Percentiles rank a stretch among this genome's conserved stretches.
These are phyloP conservation scores for Homarus americanus DNA, from an alignment of 1,140 invertebrate genomes.

Conservation along the genomic window DNA sequence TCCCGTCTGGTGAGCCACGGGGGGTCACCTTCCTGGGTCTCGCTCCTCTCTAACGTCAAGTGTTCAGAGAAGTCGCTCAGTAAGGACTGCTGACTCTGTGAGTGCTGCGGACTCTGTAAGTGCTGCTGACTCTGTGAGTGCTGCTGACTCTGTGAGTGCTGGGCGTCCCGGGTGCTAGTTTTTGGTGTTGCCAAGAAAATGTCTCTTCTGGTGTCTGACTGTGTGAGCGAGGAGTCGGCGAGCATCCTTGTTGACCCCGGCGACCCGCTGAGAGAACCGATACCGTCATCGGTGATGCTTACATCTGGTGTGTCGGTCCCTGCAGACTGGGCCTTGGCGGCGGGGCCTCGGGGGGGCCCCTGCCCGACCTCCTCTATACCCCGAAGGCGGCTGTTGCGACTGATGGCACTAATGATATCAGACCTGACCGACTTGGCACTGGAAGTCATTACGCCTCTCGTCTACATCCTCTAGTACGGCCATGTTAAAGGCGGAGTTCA, in stretches of 20 bases:
- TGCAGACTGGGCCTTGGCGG: not conserved
- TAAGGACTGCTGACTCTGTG: too few relatives aligned
- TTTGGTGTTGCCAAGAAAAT: not conserved
- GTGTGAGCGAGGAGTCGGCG: not conserved
- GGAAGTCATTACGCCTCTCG: conserved; percentile 20
- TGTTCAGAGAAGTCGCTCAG: not conserved
- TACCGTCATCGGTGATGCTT: not conserved
- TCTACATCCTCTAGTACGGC: conserved; percentile 32
- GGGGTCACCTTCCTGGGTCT: too few relatives aligned
- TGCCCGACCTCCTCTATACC: not conserved
- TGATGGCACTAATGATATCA: conserved; percentile 56
- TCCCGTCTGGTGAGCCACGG: not conserved
- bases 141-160: not conserved
- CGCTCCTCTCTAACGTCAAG: not conserved
- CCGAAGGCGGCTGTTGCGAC: not conserved
- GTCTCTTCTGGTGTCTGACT: not conserved
- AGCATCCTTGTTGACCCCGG: not conserved
- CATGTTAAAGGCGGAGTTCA: not conserved
- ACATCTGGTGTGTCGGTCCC: not conserved
- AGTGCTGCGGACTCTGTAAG: not conserved
- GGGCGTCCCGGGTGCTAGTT: not conserved
- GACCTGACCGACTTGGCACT: conserved; percentile 53
- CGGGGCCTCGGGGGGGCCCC: not conserved
- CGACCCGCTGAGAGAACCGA: not conserved
- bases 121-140: not conserved